Conservation (phyloP, 2,797 vertebrate genomes). For the Halcyon badia region DNA sequence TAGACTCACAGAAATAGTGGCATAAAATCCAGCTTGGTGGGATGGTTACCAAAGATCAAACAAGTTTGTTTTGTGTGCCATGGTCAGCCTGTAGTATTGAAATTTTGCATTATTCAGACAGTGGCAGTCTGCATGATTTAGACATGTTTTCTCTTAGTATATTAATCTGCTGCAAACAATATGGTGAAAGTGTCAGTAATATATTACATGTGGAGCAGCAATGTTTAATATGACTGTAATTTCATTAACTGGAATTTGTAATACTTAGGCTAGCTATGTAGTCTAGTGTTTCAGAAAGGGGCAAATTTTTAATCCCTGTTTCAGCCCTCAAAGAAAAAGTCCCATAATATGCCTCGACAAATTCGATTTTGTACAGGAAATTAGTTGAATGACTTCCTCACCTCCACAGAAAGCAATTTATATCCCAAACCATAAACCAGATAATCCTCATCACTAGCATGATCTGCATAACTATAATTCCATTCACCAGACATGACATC, state of each 20-base stretch:
- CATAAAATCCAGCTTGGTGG: not conserved
- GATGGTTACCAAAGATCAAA: not conserved
- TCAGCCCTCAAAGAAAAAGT: not conserved
- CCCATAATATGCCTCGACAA: not conserved
- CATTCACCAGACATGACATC: not conserved
- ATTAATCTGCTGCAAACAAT: not conserved
- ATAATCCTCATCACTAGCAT: not conserved
- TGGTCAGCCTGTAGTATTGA: not conserved
- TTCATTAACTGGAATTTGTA: not conserved
- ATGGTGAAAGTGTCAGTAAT: not conserved
- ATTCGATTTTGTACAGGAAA: slow-evolving; percentile 1
- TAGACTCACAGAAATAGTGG: not conserved
- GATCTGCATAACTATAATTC: not conserved
- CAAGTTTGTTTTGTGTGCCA: not conserved
- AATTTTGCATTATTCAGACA: not conserved
- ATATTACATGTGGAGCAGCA: not conserved
- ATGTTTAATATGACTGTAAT: not conserved
- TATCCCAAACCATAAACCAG: not conserved
- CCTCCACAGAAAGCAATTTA: not conserved
- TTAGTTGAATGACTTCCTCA: not conserved
- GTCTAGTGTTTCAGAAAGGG: not conserved
- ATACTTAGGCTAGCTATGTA: not conserved
- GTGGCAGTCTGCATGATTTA: not conserved
- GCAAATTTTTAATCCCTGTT: not conserved
- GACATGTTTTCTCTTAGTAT: not conserved